A percentile compares a stretch with the other conserved stretches of the same genome.
phyloP scores from a whole-genome alignment of 1,140 invertebrate species.

The Zaprionus vittiger region DNA sequence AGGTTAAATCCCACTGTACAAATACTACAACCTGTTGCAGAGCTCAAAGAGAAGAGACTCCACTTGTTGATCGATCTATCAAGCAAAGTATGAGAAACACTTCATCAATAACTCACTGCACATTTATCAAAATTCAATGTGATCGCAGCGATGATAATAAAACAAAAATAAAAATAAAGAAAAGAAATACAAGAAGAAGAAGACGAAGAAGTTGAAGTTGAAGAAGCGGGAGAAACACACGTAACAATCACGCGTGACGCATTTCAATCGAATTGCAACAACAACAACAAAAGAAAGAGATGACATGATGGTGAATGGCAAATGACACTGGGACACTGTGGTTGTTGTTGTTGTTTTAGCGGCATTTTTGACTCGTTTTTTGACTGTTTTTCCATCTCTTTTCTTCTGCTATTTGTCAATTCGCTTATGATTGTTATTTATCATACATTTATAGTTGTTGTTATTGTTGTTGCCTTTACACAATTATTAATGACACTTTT shows the following conservation, averaged over 20 bases:
- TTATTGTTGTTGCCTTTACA: conserved; percentile 40
- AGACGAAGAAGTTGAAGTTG: not conserved
- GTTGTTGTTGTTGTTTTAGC: conserved; percentile 19
- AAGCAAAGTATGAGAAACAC: conserved; percentile 14
- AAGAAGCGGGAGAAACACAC: conserved; percentile 42
- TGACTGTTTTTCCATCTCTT: conserved; percentile 39
- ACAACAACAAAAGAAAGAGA: conserved; percentile 33
- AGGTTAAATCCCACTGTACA: too few species aligned
- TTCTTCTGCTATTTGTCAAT: conserved; percentile 43
- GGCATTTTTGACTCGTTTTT: conserved; percentile 35
- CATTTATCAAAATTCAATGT: conserved; percentile 69
- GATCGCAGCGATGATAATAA: conserved; percentile 42
- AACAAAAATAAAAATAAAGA: conserved; percentile 12
- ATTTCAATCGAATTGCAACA: conserved; percentile 65
- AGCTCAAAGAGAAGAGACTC: not conserved
- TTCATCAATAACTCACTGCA: conserved; percentile 48
- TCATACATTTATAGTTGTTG: conserved; percentile 16
- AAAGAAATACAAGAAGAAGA: not conserved
- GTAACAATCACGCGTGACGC: conserved; percentile 75
- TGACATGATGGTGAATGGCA: conserved; percentile 44
- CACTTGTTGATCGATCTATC: conserved; percentile 18
- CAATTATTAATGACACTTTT: conserved; percentile 55
- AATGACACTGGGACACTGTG: conserved; percentile 33
- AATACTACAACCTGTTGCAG: conserved; percentile 12
- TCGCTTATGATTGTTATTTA: conserved; percentile 49